Evolutionary conservation across 1,140 invertebrate species (phyloP).

Genomic region (Leptinotarsa undecemlineata): DNA sequence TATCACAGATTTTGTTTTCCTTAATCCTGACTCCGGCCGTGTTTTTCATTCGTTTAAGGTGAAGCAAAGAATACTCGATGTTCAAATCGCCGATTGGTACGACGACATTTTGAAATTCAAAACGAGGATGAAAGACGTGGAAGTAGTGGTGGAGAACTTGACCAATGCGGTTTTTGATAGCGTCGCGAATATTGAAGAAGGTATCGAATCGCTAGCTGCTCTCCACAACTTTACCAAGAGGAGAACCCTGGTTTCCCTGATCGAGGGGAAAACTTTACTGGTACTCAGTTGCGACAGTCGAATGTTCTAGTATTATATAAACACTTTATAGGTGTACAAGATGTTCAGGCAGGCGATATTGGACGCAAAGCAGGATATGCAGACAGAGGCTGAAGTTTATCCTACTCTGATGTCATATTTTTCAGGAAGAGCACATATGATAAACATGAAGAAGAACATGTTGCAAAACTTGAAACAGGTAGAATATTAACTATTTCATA

Average conservation of each 20-base stretch:
- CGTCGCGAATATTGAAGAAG: constrained; percentile 73
- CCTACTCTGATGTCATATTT: constrained; percentile 69
- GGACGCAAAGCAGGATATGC: constrained; percentile 70
- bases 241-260: constrained; percentile 64
- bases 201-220: constrained; percentile 68
- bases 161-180: constrained; percentile 68
- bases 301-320: background rate
- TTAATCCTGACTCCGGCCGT: no score
- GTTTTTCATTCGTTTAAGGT: constrained; percentile 48
- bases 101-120: constrained; percentile 74
- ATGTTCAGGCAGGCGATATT: constrained; percentile 80
- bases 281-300: constrained; percentile 28
- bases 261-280: constrained; percentile 64
- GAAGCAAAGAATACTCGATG: constrained; percentile 71
- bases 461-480: constrained; percentile 65
- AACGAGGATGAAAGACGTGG: constrained; percentile 67
- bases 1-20: no score
- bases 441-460: constrained; percentile 65
- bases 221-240: constrained; percentile 72
- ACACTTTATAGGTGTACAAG: constrained; percentile 68
- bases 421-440: constrained; percentile 70
- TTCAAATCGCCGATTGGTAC: constrained; percentile 71
- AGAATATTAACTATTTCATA: background rate
- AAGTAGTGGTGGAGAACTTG: constrained; percentile 73
- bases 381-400: constrained; percentile 64